Evolutionary conservation across 2,888 invertebrate genomes (phyloP), one percentile per base, ranked within the genome.

Genomic region (Drosophila antonietae): DNA sequence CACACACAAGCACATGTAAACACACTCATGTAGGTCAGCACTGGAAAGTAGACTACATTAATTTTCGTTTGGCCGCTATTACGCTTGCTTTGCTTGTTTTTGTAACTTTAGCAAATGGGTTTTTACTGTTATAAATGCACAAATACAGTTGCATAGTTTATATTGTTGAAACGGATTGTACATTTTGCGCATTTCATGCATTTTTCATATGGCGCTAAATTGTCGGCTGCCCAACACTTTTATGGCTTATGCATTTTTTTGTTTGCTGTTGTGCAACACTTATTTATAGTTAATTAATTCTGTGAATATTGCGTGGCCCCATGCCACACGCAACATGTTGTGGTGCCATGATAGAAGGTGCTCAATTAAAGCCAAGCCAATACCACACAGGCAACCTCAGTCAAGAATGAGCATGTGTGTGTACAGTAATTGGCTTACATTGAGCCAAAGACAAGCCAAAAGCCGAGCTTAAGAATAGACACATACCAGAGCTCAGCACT

Each of bases 41-140:
- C 73, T 66, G 55, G 73, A 88, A 89, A 83, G 88, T 79, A 89
- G 86, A 88, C 88, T 83, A 84, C 84, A 83, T 83, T 83, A 83
- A 87, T 83, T 87, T 72, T 87, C 81, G 83, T 86, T 86, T 84
- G 82, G 81, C 75, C 65, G 75, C 68, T 67, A 53, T 43, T 63
- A 51, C 49, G 33, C 37, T 53, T 2, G 39, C 37, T 53, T 58
- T 58, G 63, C 59, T 79, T 75, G 64, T 73, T 81, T 79, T 77
- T 81, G 64, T 63, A 73, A 81, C 82, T 81, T 68, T 87, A 53
- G 67, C 78, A 83, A 83, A 83, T 83, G 83, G 80, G 71, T 81
- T 83, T 83, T 75, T 49, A 68, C 80, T 78, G 72, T 71, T 75
- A 73, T 67, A 64, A 31, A 47, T 56, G 39, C 31, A 49, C 39